Evolutionary conservation across 2,797 vertebrate genomes (phyloP).

Genomic region (Ispidina picta): DNA sequence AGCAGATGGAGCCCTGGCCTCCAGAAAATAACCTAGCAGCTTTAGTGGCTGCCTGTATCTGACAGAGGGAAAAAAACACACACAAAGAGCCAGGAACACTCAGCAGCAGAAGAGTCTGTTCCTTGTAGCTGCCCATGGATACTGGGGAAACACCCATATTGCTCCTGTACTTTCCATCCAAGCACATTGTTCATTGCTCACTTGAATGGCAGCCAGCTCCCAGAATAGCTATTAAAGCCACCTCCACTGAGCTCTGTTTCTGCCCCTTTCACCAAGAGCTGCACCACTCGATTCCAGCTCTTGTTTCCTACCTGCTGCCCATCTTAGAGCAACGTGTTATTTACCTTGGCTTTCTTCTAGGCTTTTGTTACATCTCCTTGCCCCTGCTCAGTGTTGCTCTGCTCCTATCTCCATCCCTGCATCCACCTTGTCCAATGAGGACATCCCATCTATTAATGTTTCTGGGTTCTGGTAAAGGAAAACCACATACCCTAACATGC

Average conservation of each 20-base stretch:
- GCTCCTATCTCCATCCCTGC: background rate
- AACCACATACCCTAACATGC: background rate
- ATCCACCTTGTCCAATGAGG: background rate
- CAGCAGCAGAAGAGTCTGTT: background rate
- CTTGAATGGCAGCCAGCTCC: background rate
- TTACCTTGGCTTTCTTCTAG: background rate
- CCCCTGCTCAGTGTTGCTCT: background rate
- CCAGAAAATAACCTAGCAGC: background rate
- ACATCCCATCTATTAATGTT: background rate
- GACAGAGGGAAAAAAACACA: background rate
- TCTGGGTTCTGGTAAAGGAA: background rate
- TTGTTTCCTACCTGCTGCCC: background rate
- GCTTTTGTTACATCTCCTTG: background rate
- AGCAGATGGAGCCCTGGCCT: background rate
- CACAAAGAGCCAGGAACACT: background rate
- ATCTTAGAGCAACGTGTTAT: background rate
- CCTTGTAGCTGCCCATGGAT: background rate
- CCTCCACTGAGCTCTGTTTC: background rate
- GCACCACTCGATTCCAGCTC: background rate
- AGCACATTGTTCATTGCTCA: background rate
- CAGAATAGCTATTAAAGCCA: background rate
- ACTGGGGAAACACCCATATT: background rate
- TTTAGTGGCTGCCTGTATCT: background rate
- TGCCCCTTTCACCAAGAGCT: accelerated
- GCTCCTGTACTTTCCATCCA: background rate